Percentiles rank a stretch among this genome's conserved stretches.
phyloP scores from a whole-genome alignment of 2,113 vertebrate genomes.

The Elachura formosa region DNA sequence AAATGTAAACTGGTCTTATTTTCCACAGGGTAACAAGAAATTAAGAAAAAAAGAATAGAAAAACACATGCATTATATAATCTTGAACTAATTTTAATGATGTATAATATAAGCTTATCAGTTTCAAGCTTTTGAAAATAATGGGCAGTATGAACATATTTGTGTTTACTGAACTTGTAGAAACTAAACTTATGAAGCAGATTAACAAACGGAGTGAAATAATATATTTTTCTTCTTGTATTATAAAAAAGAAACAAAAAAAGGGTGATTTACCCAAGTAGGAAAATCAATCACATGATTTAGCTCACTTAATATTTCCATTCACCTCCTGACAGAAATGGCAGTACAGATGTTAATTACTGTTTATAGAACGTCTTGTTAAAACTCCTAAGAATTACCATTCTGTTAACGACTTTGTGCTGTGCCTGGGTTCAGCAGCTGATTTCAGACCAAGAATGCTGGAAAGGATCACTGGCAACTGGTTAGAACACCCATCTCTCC shows the following conservation, averaged over 20 bases:
- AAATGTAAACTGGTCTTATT: not conserved
- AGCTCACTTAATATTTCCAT: slow-evolving; percentile 6
- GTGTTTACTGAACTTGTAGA: not conserved
- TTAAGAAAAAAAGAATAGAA: not conserved
- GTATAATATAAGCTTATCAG: not conserved
- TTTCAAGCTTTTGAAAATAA: not conserved
- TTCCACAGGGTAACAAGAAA: not conserved
- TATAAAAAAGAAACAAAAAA: not conserved
- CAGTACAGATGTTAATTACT: slow-evolving; percentile 27
- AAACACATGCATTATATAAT: not conserved
- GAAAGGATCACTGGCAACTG: not conserved
- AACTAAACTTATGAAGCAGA: not conserved
- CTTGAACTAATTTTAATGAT: not conserved
- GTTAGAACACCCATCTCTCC: not conserved
- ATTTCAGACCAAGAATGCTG: not conserved
- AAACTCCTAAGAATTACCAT: slow-evolving; percentile 23
- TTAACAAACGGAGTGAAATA: not conserved
- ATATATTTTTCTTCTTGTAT: not conserved
- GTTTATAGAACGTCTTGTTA: not conserved
- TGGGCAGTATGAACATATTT: not conserved
- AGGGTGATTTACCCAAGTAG: not conserved
- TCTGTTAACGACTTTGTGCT: not conserved
- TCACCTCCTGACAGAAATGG: not conserved
- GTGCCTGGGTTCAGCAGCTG: not conserved
- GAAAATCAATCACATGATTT: not conserved